These are phyloP conservation scores for Tortrix viridana DNA, from an alignment of 2,888 invertebrate genomes.

Conservation along the genomic window DNA sequence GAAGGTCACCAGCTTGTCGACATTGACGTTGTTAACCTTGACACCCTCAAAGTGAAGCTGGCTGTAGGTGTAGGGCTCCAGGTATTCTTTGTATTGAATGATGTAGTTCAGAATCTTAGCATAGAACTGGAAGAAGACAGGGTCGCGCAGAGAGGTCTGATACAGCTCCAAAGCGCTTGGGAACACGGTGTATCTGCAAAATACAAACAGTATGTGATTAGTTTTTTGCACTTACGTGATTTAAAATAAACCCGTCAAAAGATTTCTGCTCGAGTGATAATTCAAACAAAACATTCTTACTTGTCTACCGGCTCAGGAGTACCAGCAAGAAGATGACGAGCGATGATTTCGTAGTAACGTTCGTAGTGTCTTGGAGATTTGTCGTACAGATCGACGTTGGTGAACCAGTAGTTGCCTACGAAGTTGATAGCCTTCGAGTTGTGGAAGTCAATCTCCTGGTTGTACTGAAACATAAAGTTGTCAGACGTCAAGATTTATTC, in stretches of 20 bases:
- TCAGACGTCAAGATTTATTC: not conserved
- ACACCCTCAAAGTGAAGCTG: slow-evolving; percentile 68
- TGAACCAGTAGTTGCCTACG: slow-evolving; percentile 83
- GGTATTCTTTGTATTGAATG: slow-evolving; percentile 77
- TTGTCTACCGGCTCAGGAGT: slow-evolving; percentile 54
- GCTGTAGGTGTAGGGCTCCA: slow-evolving; percentile 78
- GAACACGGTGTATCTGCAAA: slow-evolving; percentile 64
- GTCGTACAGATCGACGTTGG: slow-evolving; percentile 77
- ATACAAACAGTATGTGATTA: not conserved
- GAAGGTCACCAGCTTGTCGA: slow-evolving; percentile 82
- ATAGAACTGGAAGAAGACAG: slow-evolving; percentile 85
- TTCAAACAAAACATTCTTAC: slow-evolving; percentile 48
- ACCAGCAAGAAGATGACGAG: slow-evolving; percentile 71
- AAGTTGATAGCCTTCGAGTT: slow-evolving; percentile 75
- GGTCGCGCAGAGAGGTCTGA: slow-evolving; percentile 85
- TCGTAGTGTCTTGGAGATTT: slow-evolving; percentile 61
- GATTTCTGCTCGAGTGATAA: too few species aligned
- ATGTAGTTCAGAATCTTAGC: slow-evolving; percentile 76
- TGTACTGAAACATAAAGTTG: slow-evolving; percentile 53
- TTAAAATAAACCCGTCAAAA: too few species aligned
- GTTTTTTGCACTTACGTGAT: not conserved
- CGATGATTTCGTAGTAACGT: slow-evolving; percentile 85
- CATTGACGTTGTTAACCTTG: slow-evolving; percentile 75
- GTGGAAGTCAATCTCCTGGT: slow-evolving; percentile 60
- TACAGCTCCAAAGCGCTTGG: slow-evolving; percentile 83